Percentiles rank a stretch among this genome's conserved stretches.
Conservation (phyloP, 2,113 vertebrate species). For the Rhipidura dahli region DNA sequence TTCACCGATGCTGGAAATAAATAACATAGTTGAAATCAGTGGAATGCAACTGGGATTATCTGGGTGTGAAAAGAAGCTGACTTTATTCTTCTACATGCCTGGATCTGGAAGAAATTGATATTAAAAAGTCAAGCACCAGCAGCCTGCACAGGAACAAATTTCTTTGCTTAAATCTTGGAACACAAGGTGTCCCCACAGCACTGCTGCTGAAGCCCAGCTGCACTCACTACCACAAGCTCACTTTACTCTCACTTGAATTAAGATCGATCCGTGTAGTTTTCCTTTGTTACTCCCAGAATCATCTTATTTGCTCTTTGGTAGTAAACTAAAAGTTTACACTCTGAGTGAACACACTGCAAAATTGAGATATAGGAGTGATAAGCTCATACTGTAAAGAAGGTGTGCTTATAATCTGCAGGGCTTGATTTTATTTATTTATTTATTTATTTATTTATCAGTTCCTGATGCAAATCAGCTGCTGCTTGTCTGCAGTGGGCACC, state of each 20-base stretch:
- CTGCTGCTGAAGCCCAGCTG: neutral
- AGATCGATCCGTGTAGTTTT: neutral
- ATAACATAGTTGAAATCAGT: fast-evolving
- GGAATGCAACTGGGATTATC: neutral
- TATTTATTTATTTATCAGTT: neutral
- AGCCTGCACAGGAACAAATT: neutral
- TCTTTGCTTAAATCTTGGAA: neutral
- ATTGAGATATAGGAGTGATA: neutral
- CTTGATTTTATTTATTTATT: neutral
- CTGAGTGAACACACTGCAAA: neutral
- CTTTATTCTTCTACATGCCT: neutral
- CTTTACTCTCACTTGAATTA: neutral
- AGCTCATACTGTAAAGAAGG: neutral
- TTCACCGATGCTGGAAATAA: neutral
- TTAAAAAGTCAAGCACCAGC: neutral
- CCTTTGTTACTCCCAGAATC: neutral
- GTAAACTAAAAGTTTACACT: neutral
- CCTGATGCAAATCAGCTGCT: constrained; percentile 14
- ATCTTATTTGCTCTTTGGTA: neutral
- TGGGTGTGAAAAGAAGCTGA: neutral
- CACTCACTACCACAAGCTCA: neutral
- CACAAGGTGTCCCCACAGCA: constrained; percentile 70
- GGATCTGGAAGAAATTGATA: neutral
- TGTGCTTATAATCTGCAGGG: neutral
- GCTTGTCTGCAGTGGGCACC: constrained; percentile 8